phyloP scores from a whole-genome alignment of 2,797 vertebrate genomes.

The Scleropages formosus region DNA sequence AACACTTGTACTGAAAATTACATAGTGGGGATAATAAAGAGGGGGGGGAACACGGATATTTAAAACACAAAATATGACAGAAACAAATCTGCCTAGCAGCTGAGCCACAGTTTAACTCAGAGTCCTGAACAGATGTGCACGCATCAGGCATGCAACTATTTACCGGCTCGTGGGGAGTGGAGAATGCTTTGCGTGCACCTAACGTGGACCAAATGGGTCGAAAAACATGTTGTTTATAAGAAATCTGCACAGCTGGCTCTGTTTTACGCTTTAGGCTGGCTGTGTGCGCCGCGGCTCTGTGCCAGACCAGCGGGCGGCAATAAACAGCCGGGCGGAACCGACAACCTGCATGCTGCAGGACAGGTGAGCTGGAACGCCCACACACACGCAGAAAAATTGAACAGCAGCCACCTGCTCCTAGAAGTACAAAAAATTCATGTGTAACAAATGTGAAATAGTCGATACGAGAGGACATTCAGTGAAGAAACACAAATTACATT shows the following conservation, averaged over 20 bases:
- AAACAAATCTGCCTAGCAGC: not conserved
- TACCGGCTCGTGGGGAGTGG: slow-evolving; percentile 3
- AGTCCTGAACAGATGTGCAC: slow-evolving; percentile 16
- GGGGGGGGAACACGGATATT: not conserved
- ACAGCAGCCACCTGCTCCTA: slow-evolving; percentile 16
- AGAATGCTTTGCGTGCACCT: slow-evolving; percentile 36
- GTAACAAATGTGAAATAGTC: not conserved
- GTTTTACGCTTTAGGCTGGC: slow-evolving; percentile 36
- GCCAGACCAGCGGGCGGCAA: not conserved
- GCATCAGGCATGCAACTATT: slow-evolving; percentile 14
- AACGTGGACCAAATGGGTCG: slow-evolving; percentile 45
- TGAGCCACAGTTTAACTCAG: not conserved
- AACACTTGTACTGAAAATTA: not conserved
- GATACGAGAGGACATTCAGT: no score
- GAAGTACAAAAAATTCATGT: not conserved
- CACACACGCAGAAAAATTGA: slow-evolving; percentile 3
- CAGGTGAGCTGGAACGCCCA: not conserved
- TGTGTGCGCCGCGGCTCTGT: not conserved
- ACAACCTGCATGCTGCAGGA: not conserved
- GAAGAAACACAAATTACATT: no score
- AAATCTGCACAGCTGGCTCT: slow-evolving; percentile 39
- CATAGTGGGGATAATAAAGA: not conserved
- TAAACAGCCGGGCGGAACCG: slow-evolving; percentile 23
- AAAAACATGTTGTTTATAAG: slow-evolving; percentile 44
- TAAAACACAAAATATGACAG: slow-evolving; percentile 11